phyloP scores from a whole-genome alignment of 92 coral and sea anemone genomes.

The Scolanthus callimorphus region DNA sequence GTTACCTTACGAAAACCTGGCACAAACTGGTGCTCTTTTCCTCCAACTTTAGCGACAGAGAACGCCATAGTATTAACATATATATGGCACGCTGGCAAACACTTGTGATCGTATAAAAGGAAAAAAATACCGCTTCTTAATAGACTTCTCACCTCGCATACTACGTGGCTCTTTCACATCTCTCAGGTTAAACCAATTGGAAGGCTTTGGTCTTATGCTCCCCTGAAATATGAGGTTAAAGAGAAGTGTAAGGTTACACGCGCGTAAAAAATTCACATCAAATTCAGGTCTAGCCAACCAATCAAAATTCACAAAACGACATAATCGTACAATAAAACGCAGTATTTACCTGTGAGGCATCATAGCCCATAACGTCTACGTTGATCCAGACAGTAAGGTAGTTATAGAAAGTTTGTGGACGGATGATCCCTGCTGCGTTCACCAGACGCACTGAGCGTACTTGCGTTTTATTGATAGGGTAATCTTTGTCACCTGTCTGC shows the following conservation, averaged over 20 bases:
- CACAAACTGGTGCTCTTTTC: too few relatives aligned
- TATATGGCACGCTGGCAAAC: too few relatives aligned
- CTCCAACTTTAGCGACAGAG: too few relatives aligned
- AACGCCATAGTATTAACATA: too few relatives aligned
- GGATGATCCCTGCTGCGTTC: conserved; percentile 57
- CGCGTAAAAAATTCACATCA: too few relatives aligned
- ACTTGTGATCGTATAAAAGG: too few relatives aligned
- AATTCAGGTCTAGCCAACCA: too few relatives aligned
- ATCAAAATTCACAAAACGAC: too few relatives aligned
- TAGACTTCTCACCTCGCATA: conserved; percentile 43
- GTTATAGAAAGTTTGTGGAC: conserved; percentile 74
- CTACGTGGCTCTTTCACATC: conserved; percentile 28
- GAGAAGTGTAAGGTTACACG: not conserved
- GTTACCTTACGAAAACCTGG: too few relatives aligned
- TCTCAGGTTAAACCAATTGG: conserved; percentile 44
- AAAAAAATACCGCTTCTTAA: too few relatives aligned
- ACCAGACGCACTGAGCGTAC: conserved; percentile 69
- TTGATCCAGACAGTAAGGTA: conserved; percentile 80
- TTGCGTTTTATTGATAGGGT: conserved; percentile 52
- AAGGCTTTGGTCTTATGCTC: conserved; percentile 36
- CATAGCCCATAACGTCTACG: conserved; percentile 80
- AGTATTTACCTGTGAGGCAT: conserved; percentile 73
- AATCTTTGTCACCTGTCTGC: conserved; percentile 53
- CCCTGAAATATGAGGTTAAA: conserved; percentile 28
- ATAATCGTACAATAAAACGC: too few relatives aligned